Percentiles rank a stretch among this genome's conserved stretches.
These are phyloP conservation scores for Bergia puertoricense DNA, from an alignment of 92 coral and sea anemone species.

Conservation along the genomic window DNA sequence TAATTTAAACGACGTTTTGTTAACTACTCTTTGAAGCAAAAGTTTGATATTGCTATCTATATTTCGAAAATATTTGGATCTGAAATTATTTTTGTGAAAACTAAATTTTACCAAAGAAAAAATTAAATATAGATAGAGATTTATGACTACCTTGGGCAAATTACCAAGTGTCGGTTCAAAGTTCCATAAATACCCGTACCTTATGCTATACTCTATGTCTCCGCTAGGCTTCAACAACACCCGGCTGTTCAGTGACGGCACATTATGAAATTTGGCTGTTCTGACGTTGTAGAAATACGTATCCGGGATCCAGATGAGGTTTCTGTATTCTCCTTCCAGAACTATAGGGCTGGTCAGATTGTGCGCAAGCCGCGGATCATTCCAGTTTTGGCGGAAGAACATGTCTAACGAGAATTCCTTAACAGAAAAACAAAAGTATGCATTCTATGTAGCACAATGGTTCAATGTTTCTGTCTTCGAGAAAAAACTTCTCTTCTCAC, in stretches of 20 bases:
- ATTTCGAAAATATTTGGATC: no score
- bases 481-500: no score
- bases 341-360: constrained; percentile 55
- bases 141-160: neutral
- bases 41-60: no score
- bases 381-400: constrained; percentile 85
- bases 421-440: neutral
- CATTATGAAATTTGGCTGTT: constrained; percentile 72
- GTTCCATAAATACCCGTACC: constrained; percentile 13
- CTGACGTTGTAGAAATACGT: constrained; percentile 81
- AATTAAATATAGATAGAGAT: no score
- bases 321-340: constrained; percentile 54
- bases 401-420: constrained; percentile 80
- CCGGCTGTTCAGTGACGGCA: constrained; percentile 71
- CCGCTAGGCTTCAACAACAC: constrained; percentile 51
- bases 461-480: no score
- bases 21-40: no score
- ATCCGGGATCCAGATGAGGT: constrained; percentile 81
- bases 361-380: constrained; percentile 75
- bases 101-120: no score
- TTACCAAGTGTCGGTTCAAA: no score
- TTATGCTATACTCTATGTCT: constrained; percentile 50
- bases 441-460: no score
- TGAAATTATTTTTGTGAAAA: neutral
- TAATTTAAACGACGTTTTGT: no score